Percentiles rank a stretch among this genome's conserved stretches.
These are phyloP conservation scores for Microctonus hyperodae DNA, from an alignment of 2,888 invertebrate species.

Conservation along the genomic window DNA sequence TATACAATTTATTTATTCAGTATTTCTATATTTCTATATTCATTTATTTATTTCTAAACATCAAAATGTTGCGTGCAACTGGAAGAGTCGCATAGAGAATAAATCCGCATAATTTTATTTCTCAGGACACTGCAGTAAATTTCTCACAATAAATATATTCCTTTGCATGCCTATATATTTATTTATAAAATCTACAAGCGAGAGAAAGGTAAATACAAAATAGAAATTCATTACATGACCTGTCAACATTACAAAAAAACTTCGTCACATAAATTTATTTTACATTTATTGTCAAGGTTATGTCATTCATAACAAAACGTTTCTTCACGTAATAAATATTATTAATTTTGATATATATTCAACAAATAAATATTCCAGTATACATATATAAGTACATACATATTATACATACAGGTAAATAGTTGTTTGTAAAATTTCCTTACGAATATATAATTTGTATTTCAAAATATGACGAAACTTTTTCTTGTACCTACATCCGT, in stretches of 20 bases:
- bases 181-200: background rate
- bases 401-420: too few species aligned
- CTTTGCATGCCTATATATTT: too few species aligned
- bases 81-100: background rate
- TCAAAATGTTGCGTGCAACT: background rate
- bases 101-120: background rate
- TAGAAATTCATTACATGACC: background rate
- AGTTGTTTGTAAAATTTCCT: background rate
- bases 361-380: too few species aligned
- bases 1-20: too few species aligned
- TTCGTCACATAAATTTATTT: background rate
- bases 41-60: background rate
- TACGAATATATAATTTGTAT: background rate
- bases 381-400: too few species aligned
- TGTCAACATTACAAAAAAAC: background rate
- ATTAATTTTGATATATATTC: too few species aligned
- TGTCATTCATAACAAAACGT: background rate
- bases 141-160: background rate
- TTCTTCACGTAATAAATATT: too few species aligned
- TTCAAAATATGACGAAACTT: background rate
- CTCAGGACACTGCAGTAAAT: background rate
- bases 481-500: background rate
- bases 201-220: background rate
- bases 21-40: too few species aligned
- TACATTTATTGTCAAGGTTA: background rate